Conservation (phyloP, 2,888 invertebrate genomes). For the Pollenia griseotomentosa region DNA sequence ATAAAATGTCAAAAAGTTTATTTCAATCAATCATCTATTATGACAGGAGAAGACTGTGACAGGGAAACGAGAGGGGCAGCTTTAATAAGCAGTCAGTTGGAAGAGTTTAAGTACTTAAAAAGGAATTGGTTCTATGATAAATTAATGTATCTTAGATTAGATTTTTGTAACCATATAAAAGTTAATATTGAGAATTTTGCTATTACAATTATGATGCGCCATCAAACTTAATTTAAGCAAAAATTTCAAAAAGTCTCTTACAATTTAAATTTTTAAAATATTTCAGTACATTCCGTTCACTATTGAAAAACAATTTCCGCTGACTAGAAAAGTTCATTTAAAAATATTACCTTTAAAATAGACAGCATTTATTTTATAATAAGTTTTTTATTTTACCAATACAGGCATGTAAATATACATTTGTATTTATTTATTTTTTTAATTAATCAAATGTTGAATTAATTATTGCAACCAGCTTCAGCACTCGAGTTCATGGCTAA, state of each 20-base stretch:
- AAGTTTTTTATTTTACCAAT: neutral
- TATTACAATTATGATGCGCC: too few species aligned
- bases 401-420: neutral
- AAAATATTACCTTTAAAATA: slow-evolving; percentile 2
- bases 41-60: neutral
- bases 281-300: too few species aligned
- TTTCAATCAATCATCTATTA: slow-evolving; percentile 64
- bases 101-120: neutral
- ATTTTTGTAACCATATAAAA: neutral
- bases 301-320: neutral
- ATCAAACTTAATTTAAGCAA: too few species aligned
- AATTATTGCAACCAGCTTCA: slow-evolving; percentile 9
- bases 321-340: neutral
- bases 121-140: slow-evolving; percentile 8
- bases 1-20: slow-evolving; percentile 68
- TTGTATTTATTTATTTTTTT: neutral
- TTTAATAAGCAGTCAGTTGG: neutral
- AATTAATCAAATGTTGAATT: slow-evolving; percentile 16
- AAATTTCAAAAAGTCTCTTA: too few species aligned
- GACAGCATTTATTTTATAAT: neutral
- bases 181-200: too few species aligned
- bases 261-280: too few species aligned
- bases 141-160: slow-evolving; percentile 8
- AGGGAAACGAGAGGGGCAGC: neutral
- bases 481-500: slow-evolving; percentile 7